Conservation (phyloP, 2,113 vertebrate genomes). For the Ginglymostoma cirratum region DNA sequence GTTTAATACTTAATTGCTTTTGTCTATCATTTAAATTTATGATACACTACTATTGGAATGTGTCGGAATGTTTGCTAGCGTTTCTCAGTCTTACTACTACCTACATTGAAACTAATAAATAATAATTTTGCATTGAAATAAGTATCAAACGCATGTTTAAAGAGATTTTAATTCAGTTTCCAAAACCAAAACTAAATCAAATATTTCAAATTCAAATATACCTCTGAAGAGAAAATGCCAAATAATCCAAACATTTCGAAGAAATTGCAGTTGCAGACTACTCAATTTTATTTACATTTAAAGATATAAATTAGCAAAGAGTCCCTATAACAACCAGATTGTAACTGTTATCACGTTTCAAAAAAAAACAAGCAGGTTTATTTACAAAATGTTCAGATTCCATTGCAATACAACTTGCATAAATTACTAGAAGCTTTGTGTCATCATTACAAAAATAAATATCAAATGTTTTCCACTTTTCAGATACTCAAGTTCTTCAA, state of each 20-base stretch:
- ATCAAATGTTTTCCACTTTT: constrained; percentile 98
- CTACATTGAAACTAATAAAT: neutral
- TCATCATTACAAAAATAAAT: constrained; percentile 99
- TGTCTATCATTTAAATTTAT: neutral
- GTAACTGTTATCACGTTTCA: constrained; percentile 77
- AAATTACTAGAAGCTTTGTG: constrained; percentile 90
- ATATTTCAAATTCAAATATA: constrained; percentile 30
- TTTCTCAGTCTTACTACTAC: neutral
- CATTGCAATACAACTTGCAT: constrained; percentile 99
- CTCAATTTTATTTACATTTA: constrained; percentile 93
- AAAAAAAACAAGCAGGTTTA: constrained; percentile 97
- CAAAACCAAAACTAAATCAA: constrained; percentile 20
- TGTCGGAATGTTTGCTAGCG: neutral
- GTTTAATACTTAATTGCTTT: constrained; percentile 2
- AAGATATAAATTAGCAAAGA: constrained; percentile 99
- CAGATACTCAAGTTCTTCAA: constrained; percentile 80
- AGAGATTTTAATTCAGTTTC: constrained; percentile 34
- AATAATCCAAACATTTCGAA: constrained; percentile 53
- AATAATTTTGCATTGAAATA: constrained; percentile 24
- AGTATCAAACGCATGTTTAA: constrained; percentile 36
- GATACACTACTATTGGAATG: neutral
- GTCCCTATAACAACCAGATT: constrained; percentile 86
- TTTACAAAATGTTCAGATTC: constrained; percentile 89
- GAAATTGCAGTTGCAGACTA: constrained; percentile 64
- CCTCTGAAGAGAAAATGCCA: neutral